These are phyloP conservation scores for Drosophila tsacasi DNA, from an alignment of 1,140 invertebrate species.

Conservation along the genomic window DNA sequence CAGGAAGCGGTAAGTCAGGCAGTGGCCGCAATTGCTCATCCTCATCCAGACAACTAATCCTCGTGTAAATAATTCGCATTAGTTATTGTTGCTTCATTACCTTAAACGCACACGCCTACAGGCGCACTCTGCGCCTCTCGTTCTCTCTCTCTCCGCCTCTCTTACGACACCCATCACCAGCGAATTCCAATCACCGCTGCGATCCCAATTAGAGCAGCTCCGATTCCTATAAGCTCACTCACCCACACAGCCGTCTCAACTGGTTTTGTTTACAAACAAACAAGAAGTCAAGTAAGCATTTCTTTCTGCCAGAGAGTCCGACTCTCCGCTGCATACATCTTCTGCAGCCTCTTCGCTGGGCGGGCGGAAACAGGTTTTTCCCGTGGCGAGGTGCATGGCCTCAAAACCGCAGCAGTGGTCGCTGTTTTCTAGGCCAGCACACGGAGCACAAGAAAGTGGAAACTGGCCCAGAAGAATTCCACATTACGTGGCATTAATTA, in stretches of 20 bases:
- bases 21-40: background rate
- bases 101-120: constrained; percentile 7
- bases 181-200: constrained; percentile 28
- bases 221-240: constrained; percentile 7
- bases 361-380: constrained; percentile 58
- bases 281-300: constrained; percentile 59
- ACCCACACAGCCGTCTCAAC: constrained; percentile 54
- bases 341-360: constrained; percentile 23
- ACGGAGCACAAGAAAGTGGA: constrained; percentile 6
- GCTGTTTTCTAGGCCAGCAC: constrained; percentile 35
- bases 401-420: constrained; percentile 17
- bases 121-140: constrained; percentile 4
- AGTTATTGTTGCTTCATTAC: constrained; percentile 23
- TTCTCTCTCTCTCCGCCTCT: background rate
- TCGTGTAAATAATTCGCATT: constrained; percentile 23
- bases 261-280: constrained; percentile 81
- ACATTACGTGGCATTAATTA: background rate
- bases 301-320: constrained; percentile 36
- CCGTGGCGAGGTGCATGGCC: constrained; percentile 34
- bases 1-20: constrained; percentile 66
- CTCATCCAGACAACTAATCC: background rate
- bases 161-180: background rate
- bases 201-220: constrained; percentile 26
- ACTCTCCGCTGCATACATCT: constrained; percentile 6
- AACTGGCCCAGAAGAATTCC: background rate